Evolutionary conservation across 2,888 invertebrate species (phyloP).

Genomic region (Alviniconcha strummeri): DNA sequence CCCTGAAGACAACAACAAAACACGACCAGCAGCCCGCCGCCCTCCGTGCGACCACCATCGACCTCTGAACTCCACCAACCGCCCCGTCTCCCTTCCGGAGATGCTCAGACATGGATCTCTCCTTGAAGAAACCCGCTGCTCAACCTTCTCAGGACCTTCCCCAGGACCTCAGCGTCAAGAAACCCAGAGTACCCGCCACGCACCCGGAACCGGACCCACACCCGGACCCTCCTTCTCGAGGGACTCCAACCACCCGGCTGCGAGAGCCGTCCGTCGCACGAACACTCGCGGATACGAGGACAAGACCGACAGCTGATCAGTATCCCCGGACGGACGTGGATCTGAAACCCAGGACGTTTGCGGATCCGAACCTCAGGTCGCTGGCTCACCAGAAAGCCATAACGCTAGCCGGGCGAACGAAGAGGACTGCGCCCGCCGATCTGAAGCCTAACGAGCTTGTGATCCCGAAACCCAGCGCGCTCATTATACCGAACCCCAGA

Average conservation of each 20-base stretch:
- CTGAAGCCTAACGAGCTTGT: conserved; percentile 9
- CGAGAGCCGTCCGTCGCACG: no score
- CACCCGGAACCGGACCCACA: no score
- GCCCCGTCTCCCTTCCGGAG: no score
- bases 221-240: no score
- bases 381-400: conserved; percentile 5
- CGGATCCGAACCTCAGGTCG: neutral
- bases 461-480: conserved; percentile 7
- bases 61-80: no score
- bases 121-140: conserved; percentile 14
- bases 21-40: no score
- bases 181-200: no score
- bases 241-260: no score
- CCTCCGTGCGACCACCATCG: no score
- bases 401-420: neutral
- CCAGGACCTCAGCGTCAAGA: conserved; percentile 23
- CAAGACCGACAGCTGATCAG: neutral
- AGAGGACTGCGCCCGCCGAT: neutral
- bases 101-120: conserved; percentile 29
- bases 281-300: no score
- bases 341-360: neutral
- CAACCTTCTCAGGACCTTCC: conserved; percentile 18
- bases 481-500: conserved; percentile 1
- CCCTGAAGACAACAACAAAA: no score
- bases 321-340: neutral